Evolutionary conservation across 2,888 invertebrate genomes (phyloP).

Genomic region (Penaeus monodon): DNA sequence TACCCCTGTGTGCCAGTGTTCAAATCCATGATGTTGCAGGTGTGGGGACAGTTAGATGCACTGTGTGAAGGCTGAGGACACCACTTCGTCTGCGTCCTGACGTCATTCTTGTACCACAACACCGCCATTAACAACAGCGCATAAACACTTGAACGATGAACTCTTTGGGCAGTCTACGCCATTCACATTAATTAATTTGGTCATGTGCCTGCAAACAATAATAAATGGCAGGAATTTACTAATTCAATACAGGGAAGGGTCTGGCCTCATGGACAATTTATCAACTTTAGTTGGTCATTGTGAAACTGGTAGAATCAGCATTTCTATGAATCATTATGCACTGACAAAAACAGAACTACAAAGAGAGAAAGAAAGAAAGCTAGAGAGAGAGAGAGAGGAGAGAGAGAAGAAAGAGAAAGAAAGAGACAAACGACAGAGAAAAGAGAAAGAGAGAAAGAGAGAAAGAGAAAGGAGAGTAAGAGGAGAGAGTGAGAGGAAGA

Average conservation of each 20-base stretch:
- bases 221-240: neutral
- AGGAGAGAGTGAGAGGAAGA: too few species aligned
- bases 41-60: conserved; percentile 60
- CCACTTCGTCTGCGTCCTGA: conserved; percentile 72
- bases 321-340: too few species aligned
- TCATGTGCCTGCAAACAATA: conserved; percentile 77
- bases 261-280: neutral
- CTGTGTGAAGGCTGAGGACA: conserved; percentile 58
- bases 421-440: too few species aligned
- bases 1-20: conserved; percentile 80
- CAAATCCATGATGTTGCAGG: conserved; percentile 75
- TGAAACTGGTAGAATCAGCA: too few species aligned
- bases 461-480: too few species aligned
- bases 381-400: too few species aligned
- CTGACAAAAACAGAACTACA: too few species aligned
- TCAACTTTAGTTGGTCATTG: neutral
- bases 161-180: conserved; percentile 82
- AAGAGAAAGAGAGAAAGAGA: too few species aligned
- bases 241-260: neutral
- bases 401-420: too few species aligned
- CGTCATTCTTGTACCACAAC: conserved; percentile 76
- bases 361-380: too few species aligned
- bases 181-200: conserved; percentile 82
- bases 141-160: conserved; percentile 81
- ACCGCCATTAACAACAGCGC: conserved; percentile 77